These are phyloP conservation scores for Eriosoma lanigerum DNA, from an alignment of 1,140 invertebrate genomes.

Conservation along the genomic window DNA sequence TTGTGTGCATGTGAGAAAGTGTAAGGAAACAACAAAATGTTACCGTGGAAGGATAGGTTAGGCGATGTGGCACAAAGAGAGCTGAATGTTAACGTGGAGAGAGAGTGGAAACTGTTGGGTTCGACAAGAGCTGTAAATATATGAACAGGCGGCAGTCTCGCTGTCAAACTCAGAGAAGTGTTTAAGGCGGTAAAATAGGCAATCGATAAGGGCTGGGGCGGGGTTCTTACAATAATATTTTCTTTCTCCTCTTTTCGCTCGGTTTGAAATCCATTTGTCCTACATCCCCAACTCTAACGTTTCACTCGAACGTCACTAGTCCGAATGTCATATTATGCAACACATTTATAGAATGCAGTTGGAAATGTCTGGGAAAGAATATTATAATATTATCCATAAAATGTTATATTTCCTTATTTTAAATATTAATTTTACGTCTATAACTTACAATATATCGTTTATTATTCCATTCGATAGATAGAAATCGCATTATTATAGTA, in stretches of 20 bases:
- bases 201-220: constrained; percentile 36
- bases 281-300: background rate
- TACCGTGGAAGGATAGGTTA: constrained; percentile 13
- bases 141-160: constrained; percentile 34
- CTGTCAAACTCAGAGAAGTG: constrained; percentile 50
- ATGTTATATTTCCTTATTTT: no score
- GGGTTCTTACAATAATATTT: constrained; percentile 43
- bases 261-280: constrained; percentile 35
- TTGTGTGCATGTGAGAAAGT: no score
- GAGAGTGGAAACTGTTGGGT: constrained; percentile 5
- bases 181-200: constrained; percentile 48
- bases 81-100: background rate
- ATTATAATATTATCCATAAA: background rate
- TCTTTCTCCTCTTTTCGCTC: constrained; percentile 26
- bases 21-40: constrained; percentile 31
- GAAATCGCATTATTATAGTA: no score
- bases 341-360: background rate
- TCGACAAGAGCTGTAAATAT: constrained; percentile 40
- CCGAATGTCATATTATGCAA: background rate
- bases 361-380: background rate
- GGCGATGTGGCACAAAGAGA: background rate
- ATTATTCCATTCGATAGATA: no score
- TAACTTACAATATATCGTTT: no score
- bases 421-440: no score
- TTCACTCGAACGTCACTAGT: background rate